Evolutionary conservation across 2,113 vertebrate genomes (phyloP).

Genomic region (Fregetta grallaria): DNA sequence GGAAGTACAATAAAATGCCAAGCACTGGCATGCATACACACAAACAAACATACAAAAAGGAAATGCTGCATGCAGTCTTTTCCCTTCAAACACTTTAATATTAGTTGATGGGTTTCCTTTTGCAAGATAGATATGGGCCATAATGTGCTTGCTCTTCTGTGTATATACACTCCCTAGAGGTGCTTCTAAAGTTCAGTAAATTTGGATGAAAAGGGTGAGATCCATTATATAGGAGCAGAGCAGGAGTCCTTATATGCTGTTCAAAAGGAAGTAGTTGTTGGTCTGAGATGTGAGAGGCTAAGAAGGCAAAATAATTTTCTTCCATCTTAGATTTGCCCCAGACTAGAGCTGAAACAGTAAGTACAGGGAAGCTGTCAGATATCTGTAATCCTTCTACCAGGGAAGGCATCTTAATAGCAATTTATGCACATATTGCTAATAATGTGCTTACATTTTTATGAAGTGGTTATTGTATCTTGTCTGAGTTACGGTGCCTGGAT

Average conservation of each 20-base stretch:
- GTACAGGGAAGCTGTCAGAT: background rate
- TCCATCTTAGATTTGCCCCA: background rate
- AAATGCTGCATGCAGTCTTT: background rate
- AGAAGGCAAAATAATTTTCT: background rate
- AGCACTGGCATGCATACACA: background rate
- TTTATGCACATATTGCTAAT: background rate
- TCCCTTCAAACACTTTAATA: background rate
- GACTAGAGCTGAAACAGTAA: background rate
- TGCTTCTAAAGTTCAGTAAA: background rate
- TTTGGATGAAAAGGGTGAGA: background rate
- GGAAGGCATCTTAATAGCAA: background rate
- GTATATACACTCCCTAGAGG: background rate
- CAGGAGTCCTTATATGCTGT: background rate
- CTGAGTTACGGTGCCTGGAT: background rate
- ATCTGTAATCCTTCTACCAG: background rate
- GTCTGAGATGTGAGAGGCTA: background rate
- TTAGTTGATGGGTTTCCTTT: background rate
- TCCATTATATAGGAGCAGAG: background rate
- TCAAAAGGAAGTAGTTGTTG: background rate
- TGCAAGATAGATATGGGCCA: background rate
- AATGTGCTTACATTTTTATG: background rate
- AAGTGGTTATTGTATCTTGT: background rate
- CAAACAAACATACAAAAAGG: background rate
- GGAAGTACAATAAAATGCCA: background rate
- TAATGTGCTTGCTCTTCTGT: background rate